Conservation (phyloP, 1,140 invertebrate species). For the Drosophila takahashii region DNA sequence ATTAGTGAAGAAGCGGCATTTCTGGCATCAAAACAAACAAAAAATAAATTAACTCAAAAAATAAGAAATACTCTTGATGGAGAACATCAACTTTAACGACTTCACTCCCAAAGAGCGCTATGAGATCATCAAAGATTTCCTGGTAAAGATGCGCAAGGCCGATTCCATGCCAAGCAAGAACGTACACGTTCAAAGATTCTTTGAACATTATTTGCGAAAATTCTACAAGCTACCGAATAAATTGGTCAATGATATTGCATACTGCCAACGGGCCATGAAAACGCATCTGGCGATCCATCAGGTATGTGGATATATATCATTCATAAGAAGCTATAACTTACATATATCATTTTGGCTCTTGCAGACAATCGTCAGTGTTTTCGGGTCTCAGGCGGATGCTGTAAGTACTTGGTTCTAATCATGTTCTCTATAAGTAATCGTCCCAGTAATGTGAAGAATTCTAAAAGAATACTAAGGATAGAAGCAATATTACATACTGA, state of each 20-base stretch:
- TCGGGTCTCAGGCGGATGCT: slow-evolving; percentile 37
- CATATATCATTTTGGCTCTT: neutral
- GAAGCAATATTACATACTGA: too few relatives aligned
- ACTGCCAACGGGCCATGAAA: slow-evolving; percentile 74
- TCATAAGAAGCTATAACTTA: neutral
- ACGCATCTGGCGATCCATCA: slow-evolving; percentile 66
- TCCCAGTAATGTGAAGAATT: too few relatives aligned
- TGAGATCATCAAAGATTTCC: slow-evolving; percentile 62
- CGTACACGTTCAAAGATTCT: slow-evolving; percentile 51
- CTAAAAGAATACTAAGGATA: too few relatives aligned
- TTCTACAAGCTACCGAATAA: slow-evolving; percentile 72
- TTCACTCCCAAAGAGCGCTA: slow-evolving; percentile 56
- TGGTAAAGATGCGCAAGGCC: slow-evolving; percentile 52
- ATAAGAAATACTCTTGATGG: slow-evolving; percentile 34
- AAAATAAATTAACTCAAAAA: neutral
- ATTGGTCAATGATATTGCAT: slow-evolving; percentile 74
- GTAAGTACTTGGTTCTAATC: slow-evolving; percentile 31
- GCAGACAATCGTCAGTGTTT: slow-evolving; percentile 61
- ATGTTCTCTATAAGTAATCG: neutral
- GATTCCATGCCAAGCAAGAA: slow-evolving; percentile 40
- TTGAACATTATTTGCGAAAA: slow-evolving; percentile 68
- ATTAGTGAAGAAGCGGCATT: slow-evolving; percentile 46
- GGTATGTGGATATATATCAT: slow-evolving; percentile 28
- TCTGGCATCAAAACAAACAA: slow-evolving; percentile 47
- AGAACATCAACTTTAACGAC: slow-evolving; percentile 64